Percentiles rank a stretch among this genome's conserved stretches.
Conservation (phyloP, 2,113 vertebrate genomes). For the Apteryx owenii region DNA sequence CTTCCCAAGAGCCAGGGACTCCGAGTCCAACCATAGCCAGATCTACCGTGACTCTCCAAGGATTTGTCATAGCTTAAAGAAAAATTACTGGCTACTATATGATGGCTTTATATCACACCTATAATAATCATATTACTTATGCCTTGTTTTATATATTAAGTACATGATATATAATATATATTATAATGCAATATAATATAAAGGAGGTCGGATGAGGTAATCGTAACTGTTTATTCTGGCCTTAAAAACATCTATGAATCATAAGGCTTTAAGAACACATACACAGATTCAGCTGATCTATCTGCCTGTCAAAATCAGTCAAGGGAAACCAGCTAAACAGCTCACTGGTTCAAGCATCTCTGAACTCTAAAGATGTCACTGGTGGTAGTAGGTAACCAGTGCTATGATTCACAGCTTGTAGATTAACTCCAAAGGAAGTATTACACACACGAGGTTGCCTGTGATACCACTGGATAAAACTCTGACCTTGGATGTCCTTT, state of each 20-base stretch:
- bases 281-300: background rate
- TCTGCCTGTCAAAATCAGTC: background rate
- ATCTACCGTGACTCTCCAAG: background rate
- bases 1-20: background rate
- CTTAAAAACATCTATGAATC: background rate
- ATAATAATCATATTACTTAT: background rate
- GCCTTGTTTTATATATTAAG: background rate
- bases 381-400: background rate
- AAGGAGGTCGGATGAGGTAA: background rate
- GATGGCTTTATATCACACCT: background rate
- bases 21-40: background rate
- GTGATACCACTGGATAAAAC: background rate
- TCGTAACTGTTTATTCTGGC: background rate
- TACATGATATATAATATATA: background rate
- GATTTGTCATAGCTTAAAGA: background rate
- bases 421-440: background rate
- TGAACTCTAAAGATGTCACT: too few relatives aligned
- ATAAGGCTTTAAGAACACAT: background rate
- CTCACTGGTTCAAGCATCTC: fast-evolving
- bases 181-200: background rate
- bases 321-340: background rate
- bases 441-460: background rate
- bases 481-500: background rate
- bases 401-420: fast-evolving
- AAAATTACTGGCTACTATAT: background rate